Percentiles rank a stretch among this genome's conserved stretches.
Conservation (phyloP, 2,888 invertebrate genomes). For the Polietes domitor region DNA sequence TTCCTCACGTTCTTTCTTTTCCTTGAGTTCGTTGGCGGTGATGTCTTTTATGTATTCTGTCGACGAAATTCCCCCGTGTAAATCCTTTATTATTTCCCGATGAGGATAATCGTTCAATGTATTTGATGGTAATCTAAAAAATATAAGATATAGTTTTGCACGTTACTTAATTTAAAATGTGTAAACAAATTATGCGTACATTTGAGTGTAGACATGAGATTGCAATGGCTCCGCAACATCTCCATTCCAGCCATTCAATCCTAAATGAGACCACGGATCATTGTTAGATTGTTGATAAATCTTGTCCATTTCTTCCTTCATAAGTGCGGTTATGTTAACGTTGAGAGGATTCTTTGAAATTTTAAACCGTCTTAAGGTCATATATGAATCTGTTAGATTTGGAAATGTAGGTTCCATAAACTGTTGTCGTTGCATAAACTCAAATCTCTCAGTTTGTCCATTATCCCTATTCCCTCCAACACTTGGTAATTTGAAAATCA, state of each 20-base stretch:
- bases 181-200: too few species aligned
- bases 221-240: slow-evolving; percentile 65
- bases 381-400: slow-evolving; percentile 72
- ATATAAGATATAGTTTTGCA: background rate
- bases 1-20: slow-evolving; percentile 27
- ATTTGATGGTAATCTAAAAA: slow-evolving; percentile 36
- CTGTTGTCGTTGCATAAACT: slow-evolving; percentile 75
- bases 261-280: slow-evolving; percentile 74
- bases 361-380: slow-evolving; percentile 54
- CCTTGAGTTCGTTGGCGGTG: background rate
- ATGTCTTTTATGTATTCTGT: slow-evolving; percentile 43
- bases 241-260: slow-evolving; percentile 78
- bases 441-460: slow-evolving; percentile 54
- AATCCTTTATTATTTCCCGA: slow-evolving; percentile 60
- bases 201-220: background rate
- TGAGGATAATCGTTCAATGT: slow-evolving; percentile 58
- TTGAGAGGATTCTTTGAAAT: slow-evolving; percentile 18
- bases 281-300: slow-evolving; percentile 21
- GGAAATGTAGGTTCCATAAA: slow-evolving; percentile 78
- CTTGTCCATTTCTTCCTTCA: slow-evolving; percentile 43
- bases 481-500: slow-evolving; percentile 64
- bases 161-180: background rate
- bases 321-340: slow-evolving; percentile 23
- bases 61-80: slow-evolving; percentile 36
- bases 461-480: slow-evolving; percentile 16